Base-by-base conservation (phyloP, 2,888 invertebrate genomes). In the Tetrapedia diversipes region DNA sequence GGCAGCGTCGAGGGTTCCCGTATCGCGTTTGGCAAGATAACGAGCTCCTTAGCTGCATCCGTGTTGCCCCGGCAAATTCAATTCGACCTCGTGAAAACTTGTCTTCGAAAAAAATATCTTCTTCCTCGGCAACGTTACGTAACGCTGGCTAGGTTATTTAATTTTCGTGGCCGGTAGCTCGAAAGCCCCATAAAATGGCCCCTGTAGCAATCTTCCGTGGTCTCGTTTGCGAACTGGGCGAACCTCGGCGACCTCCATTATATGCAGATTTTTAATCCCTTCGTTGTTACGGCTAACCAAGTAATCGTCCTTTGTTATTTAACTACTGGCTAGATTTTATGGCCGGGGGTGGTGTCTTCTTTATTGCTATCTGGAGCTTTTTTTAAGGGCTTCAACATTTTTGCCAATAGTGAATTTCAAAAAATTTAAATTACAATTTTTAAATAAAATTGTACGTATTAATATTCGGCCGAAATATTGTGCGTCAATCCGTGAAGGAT, bases 21-120 rank as follows among this genome's bases (percentile, higher is more conserved):
- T 57, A 41, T 67, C 70, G 41, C 49, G 39, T 66, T 56, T 27
- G 66, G 66, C 66, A 41, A 56, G 70, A 54, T 66, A 70, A 70
- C 70, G 66, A 70, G 56, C 70, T 67, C 7, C 47, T 66, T 41
- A 39, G 24, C 34, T 49, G 32, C n/a, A 49, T 49, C 32, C 70
- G 54, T 27, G 29, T 47, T 49, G 3, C 45, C 0, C 39, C 8
- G 27, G 29, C 16, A 32, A 47, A 66, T 66, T 66, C 66, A 41
- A 29, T 47, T 66, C 47, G 45, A 11, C 10, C n/a, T 14, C 39
- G n/a, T 11, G 39, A 7, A 59, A 16, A 59, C 10, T 10, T 14
- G 32, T 19, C 29, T 6, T 19, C 37, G 10, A 22, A 27, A 47
- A n/a, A 47, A 66, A 16, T 39, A 37, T 6, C 37, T 16, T 47